Evolutionary conservation across 2,113 vertebrate species (phyloP), one percentile per base, ranked within the genome.

Genomic region (Corythoichthys intestinalis): DNA sequence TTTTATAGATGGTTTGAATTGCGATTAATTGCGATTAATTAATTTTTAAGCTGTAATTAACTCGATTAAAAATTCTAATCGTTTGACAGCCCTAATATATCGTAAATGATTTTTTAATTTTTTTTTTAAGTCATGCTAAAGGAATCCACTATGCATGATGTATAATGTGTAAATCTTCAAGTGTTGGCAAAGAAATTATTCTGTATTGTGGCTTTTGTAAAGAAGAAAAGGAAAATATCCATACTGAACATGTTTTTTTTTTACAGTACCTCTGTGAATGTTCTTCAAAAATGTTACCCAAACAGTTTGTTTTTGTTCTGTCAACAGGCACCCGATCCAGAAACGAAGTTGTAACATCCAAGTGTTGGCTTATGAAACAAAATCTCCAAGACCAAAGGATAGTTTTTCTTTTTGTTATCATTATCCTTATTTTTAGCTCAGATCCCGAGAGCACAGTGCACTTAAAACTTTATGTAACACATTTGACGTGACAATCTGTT

Each of bases 281-380:
- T 3, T 46, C 2, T 50, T 7, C 2, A 41, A 28, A 69, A 60
- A 8, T 64, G 4, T 67, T 38, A 68, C 9, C 11, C 7, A 15
- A 50, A 7, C 11, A 28, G 20, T 28, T 28, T 28, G 39, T 41
- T 41, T 41, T 41, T 64, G 69, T 49, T 78, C 57, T 66, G 35
- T 65, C 11, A 50, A 20, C 81, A 91, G 90, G 70, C 13, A 46
- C 60, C 69, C 48, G 61, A 69, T 14, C 69, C 69, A 83, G 86
- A 91, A 68, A 91, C 88, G 49, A 83, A 46, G 74, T 80, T 92
- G 15, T 92, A 76, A 81, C 48, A 4, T 49, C 41, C 62, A 11
- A 54, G 49, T 4, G 62, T 66, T 0, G 20, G 39, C 4, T 9
- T 37, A 6, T 54, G 35, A 2, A 2, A 28, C 17, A 9, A 72